Percentiles rank a stretch among this genome's conserved stretches.
phyloP scores from a whole-genome alignment of 2,888 invertebrate genomes.

The Caenorhabditis panamensis region DNA sequence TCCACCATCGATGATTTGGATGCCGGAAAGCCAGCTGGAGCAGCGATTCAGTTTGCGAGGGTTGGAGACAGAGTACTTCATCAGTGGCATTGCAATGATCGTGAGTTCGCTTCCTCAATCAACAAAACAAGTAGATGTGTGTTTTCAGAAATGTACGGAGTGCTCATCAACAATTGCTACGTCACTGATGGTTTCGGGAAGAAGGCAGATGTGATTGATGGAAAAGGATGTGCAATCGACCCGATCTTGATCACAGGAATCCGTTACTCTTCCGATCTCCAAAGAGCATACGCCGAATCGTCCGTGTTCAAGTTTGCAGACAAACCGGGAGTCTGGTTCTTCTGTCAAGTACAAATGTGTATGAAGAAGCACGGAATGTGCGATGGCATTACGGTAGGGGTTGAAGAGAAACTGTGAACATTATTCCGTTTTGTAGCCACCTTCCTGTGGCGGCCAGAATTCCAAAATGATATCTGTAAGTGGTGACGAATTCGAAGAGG shows the following conservation, averaged over 20 bases:
- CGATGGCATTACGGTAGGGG: conserved; percentile 77
- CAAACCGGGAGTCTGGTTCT: conserved; percentile 81
- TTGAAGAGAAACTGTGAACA: background rate
- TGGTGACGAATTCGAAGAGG: conserved; percentile 30
- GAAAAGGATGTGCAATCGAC: conserved; percentile 79
- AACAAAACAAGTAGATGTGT: background rate
- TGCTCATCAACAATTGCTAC: conserved; percentile 81
- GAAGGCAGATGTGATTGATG: conserved; percentile 79
- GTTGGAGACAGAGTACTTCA: conserved; percentile 81
- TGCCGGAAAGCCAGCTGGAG: conserved; percentile 74
- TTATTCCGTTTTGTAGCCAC: conserved; percentile 53
- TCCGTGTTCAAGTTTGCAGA: conserved; percentile 81
- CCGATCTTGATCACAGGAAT: conserved; percentile 81
- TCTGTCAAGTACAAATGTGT: conserved; percentile 82
- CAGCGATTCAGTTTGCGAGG: conserved; percentile 79
- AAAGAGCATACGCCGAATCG: conserved; percentile 81
- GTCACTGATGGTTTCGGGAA: conserved; percentile 81
- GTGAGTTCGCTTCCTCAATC: conserved; percentile 63
- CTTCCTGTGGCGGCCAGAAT: conserved; percentile 59
- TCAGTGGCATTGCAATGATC: conserved; percentile 81
- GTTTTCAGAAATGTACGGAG: conserved; percentile 81
- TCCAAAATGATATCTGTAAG: conserved; percentile 13
- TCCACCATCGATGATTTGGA: conserved; percentile 75
- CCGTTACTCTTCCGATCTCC: conserved; percentile 79
- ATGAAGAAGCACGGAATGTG: conserved; percentile 81